A percentile compares a stretch with the other conserved stretches of the same genome.
These are phyloP conservation scores for Melangyna quadrimaculata DNA, from an alignment of 2,888 invertebrate species.

Conservation along the genomic window DNA sequence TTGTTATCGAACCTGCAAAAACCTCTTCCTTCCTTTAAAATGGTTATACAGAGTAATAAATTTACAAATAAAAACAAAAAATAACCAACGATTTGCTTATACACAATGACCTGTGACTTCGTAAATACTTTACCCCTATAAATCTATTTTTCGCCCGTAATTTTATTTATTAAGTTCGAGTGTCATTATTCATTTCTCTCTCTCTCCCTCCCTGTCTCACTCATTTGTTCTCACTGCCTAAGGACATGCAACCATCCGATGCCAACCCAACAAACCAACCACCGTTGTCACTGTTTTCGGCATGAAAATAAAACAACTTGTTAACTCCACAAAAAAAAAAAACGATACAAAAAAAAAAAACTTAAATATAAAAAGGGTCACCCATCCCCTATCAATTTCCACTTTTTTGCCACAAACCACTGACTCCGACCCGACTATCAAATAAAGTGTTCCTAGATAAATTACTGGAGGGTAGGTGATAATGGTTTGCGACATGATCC, in stretches of 20 bases:
- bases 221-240: background rate
- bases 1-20: background rate
- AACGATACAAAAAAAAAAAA: background rate
- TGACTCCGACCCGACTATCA: conserved; percentile 34
- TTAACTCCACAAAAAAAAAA: conserved; percentile 1
- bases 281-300: conserved; percentile 38
- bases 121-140: conserved; percentile 16
- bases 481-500: conserved; percentile 68
- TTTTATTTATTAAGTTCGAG: conserved; percentile 40
- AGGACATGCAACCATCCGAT: conserved; percentile 15
- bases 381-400: conserved; percentile 35
- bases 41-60: conserved; percentile 7
- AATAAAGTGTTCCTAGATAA: conserved; percentile 60
- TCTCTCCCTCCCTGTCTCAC: background rate
- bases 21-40: background rate
- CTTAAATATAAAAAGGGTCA: conserved; percentile 12
- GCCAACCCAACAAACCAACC: conserved; percentile 18
- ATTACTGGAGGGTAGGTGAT: conserved; percentile 70
- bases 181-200: conserved; percentile 26
- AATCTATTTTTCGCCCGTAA: conserved; percentile 28
- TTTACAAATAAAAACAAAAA: too few relatives aligned
- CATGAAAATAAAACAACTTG: conserved; percentile 39
- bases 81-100: conserved; percentile 22
- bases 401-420: conserved; percentile 53
- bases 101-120: conserved; percentile 34